phyloP scores from a whole-genome alignment of 2,797 vertebrate species.

The Orientallactaga sibirica region DNA sequence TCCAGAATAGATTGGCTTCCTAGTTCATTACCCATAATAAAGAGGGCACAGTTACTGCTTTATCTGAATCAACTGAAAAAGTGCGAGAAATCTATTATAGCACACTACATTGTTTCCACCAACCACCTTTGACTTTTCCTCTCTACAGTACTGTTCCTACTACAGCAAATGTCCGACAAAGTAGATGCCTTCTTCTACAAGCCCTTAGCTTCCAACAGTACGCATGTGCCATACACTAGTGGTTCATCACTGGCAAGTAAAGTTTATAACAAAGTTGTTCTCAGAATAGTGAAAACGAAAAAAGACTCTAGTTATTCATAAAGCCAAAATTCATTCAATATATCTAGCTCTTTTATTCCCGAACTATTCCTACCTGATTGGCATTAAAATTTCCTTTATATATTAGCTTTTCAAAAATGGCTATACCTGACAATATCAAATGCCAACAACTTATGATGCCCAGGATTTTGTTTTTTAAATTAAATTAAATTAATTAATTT shows the following conservation, averaged over 20 bases:
- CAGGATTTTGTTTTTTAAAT: not conserved
- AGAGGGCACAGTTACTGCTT: not conserved
- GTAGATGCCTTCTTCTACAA: not conserved
- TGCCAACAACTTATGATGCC: conserved; percentile 1
- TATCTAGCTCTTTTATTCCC: conserved; percentile 27
- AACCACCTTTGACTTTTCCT: not conserved
- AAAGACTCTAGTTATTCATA: conserved; percentile 27
- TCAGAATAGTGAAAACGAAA: conserved; percentile 15
- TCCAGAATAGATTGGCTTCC: not conserved
- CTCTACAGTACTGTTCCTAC: not conserved
- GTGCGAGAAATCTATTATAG: not conserved
- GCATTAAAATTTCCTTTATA: not conserved
- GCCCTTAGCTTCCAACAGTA: conserved; percentile 17
- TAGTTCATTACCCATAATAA: not conserved
- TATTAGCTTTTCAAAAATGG: conserved; percentile 35
- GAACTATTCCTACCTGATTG: not conserved
- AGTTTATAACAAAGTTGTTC: conserved; percentile 4
- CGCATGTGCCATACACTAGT: not conserved
- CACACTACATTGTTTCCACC: not conserved
- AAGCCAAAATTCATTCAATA: conserved; percentile 49
- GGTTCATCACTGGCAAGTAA: not conserved
- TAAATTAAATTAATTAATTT: too few species aligned
- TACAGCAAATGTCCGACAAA: not conserved
- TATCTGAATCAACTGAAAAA: not conserved
- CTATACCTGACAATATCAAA: conserved; percentile 33